A percentile compares a stretch with the other conserved stretches of the same genome.
These are phyloP conservation scores for Eriosoma lanigerum DNA, from an alignment of 1,140 invertebrate species.

Conservation along the genomic window DNA sequence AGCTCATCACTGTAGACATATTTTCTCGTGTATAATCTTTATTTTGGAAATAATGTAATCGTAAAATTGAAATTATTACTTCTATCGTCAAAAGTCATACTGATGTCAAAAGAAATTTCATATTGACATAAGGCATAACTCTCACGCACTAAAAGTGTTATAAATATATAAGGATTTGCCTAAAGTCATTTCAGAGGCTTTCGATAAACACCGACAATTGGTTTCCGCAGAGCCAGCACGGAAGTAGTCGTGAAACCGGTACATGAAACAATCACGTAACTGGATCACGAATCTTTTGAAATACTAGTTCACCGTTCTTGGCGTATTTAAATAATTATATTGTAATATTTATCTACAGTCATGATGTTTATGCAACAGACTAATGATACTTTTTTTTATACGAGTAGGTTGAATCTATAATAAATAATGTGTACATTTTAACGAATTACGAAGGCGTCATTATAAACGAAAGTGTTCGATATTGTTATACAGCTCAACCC, in stretches of 20 bases:
- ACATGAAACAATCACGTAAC: conserved; percentile 9
- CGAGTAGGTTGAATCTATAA: not conserved
- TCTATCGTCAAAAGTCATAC: too few relatives aligned
- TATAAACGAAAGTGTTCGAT: not conserved
- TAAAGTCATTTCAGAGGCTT: not conserved
- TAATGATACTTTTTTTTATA: not conserved
- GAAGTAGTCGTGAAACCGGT: conserved; percentile 5
- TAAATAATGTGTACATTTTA: not conserved
- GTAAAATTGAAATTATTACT: too few relatives aligned
- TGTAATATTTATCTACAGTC: not conserved
- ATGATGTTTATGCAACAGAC: not conserved
- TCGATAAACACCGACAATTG: not conserved
- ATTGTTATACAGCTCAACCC: not conserved
- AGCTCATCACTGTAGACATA: too few relatives aligned
- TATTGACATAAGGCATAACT: too few relatives aligned
- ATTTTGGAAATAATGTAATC: too few relatives aligned
- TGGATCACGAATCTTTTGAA: conserved; percentile 27
- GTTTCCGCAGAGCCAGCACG: not conserved
- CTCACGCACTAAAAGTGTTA: too few relatives aligned
- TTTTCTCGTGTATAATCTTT: too few relatives aligned
- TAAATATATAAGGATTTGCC: too few relatives aligned
- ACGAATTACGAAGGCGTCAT: too few relatives aligned
- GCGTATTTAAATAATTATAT: conserved; percentile 22
- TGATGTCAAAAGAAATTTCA: too few relatives aligned
- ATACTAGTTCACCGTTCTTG: not conserved